Evolutionary conservation across 2,888 invertebrate species (phyloP).

Genomic region (Drosophila atripex): DNA sequence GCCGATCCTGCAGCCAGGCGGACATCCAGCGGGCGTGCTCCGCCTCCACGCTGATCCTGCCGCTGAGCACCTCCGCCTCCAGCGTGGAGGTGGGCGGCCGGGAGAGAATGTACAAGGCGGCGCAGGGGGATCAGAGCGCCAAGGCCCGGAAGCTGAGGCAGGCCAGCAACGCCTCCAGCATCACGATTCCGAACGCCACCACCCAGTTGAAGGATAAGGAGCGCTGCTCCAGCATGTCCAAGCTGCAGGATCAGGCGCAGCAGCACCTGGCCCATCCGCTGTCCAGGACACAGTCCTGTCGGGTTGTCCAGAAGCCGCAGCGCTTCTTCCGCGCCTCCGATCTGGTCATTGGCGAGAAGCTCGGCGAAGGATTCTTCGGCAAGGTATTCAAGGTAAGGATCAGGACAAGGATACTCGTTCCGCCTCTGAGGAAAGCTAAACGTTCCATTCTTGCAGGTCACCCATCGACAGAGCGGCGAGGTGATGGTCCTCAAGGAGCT

Average conservation of each 20-base stretch:
- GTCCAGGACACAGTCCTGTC: constrained; percentile 94
- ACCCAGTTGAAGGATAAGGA: constrained; percentile 88
- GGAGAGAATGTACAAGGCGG: constrained; percentile 80
- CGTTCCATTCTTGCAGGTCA: constrained; percentile 85
- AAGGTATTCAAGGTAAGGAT: constrained; percentile 89
- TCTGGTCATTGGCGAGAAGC: constrained; percentile 92
- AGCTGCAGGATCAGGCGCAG: constrained; percentile 87
- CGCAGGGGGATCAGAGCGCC: constrained; percentile 85
- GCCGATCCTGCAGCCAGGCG: constrained; percentile 85
- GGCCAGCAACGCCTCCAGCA: constrained; percentile 77
- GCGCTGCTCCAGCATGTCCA: constrained; percentile 93
- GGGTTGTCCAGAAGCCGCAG: constrained; percentile 86
- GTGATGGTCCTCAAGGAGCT: constrained; percentile 98
- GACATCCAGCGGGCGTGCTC: constrained; percentile 80
- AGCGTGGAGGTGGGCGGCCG: constrained; percentile 78
- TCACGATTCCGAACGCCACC: constrained; percentile 26
- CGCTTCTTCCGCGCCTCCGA: constrained; percentile 96
- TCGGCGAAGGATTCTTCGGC: constrained; percentile 97
- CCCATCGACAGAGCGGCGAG: constrained; percentile 94
- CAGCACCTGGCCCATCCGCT: constrained; percentile 83
- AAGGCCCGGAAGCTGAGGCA: constrained; percentile 86
- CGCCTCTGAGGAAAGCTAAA: background rate
- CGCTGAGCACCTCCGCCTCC: constrained; percentile 79
- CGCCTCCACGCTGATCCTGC: constrained; percentile 76
- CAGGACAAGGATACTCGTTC: background rate